Evolutionary conservation across 2,113 vertebrate genomes (phyloP).

Genomic region (Pimephales promelas): DNA sequence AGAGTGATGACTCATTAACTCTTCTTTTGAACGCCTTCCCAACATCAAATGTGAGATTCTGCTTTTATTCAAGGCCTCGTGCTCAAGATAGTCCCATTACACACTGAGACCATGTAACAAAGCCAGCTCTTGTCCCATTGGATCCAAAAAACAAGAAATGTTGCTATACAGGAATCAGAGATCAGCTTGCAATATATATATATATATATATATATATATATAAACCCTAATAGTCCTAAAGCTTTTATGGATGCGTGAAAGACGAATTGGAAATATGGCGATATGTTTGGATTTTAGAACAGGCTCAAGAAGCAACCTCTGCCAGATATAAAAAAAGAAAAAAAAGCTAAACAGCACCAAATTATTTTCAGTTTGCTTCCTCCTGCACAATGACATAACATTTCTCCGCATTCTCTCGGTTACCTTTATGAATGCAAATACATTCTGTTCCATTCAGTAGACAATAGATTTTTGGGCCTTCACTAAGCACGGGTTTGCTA

Average conservation of each 20-base stretch:
- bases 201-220: too few species aligned
- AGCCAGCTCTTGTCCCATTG: slow-evolving; percentile 67
- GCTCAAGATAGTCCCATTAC: slow-evolving; percentile 65
- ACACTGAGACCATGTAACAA: slow-evolving; percentile 70
- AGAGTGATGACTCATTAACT: slow-evolving; percentile 74
- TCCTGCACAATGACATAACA: not conserved
- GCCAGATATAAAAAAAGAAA: not conserved
- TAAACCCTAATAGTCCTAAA: not conserved
- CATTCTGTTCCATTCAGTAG: not conserved
- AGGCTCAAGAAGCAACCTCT: slow-evolving; percentile 1
- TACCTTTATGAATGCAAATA: slow-evolving; percentile 22
- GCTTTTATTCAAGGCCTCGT: slow-evolving; percentile 61
- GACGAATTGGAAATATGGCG: slow-evolving; percentile 60
- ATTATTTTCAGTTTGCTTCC: not conserved
- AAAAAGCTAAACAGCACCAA: not conserved
- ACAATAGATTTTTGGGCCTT: slow-evolving; percentile 8
- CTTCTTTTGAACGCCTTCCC: slow-evolving; percentile 66
- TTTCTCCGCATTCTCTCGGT: not conserved
- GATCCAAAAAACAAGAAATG: slow-evolving; percentile 66
- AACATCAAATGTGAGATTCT: slow-evolving; percentile 70
- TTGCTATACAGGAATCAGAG: slow-evolving; percentile 69
- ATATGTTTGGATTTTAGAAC: slow-evolving; percentile 24
- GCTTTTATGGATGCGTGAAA: slow-evolving; percentile 68
- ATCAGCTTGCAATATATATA: slow-evolving; percentile 41
- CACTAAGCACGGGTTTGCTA: not conserved